Evolutionary conservation across 2,888 invertebrate species (phyloP).

Genomic region (Hyposoter didymator): DNA sequence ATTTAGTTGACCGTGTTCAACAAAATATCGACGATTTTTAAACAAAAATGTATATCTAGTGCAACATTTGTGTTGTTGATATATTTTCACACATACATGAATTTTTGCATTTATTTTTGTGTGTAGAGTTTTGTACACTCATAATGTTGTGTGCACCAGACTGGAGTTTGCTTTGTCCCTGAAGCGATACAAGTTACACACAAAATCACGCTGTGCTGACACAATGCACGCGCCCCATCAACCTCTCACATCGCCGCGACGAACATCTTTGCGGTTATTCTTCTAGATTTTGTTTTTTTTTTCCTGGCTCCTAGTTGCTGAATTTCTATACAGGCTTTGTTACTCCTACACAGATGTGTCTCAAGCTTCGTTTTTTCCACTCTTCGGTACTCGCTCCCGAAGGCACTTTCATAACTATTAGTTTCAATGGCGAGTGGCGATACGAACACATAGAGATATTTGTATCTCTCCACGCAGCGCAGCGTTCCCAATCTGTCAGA

Average conservation of each 20-base stretch:
- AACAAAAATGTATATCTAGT: no score
- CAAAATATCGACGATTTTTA: no score
- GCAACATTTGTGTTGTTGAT: conserved; percentile 22
- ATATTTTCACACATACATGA: not conserved
- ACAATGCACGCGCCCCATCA: conserved; percentile 70
- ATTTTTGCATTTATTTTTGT: conserved; percentile 28
- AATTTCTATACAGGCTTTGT: conserved; percentile 26
- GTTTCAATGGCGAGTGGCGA: not conserved
- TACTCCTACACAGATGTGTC: conserved; percentile 35
- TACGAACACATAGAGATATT: not conserved
- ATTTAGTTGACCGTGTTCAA: no score
- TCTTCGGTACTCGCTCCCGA: conserved; percentile 15
- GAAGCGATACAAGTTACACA: conserved; percentile 66
- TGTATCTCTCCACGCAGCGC: conserved; percentile 17
- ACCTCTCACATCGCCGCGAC: conserved; percentile 45
- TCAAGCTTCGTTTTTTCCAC: conserved; percentile 24
- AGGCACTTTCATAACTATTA: conserved; percentile 20
- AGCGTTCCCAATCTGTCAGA: conserved; percentile 42
- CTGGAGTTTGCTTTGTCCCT: conserved; percentile 44
- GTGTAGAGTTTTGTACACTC: not conserved
- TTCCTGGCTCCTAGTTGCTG: conserved; percentile 16
- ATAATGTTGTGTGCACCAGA: conserved; percentile 7
- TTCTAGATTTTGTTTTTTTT: conserved; percentile 54
- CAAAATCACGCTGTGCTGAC: conserved; percentile 69
- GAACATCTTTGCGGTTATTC: conserved; percentile 61